These are phyloP conservation scores for Percina caprodes DNA, from an alignment of 2,113 vertebrate genomes.

Conservation along the genomic window DNA sequence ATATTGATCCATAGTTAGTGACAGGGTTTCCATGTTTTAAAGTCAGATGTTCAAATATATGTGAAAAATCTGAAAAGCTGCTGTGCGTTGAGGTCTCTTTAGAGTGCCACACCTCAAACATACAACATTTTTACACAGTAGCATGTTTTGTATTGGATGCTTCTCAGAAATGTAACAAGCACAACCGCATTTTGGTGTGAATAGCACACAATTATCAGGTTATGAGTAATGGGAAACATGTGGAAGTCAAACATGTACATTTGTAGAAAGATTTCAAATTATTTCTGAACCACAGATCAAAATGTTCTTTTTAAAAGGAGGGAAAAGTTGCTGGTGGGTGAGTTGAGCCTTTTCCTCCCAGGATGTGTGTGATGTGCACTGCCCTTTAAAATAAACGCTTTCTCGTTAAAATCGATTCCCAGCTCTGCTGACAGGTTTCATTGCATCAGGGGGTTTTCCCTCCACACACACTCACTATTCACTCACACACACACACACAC, in stretches of 20 bases:
- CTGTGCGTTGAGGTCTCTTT: background rate
- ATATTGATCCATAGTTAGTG: background rate
- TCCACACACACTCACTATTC: background rate
- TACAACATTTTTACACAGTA: background rate
- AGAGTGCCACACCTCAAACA: background rate
- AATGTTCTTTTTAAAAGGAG: background rate
- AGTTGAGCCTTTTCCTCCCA: background rate
- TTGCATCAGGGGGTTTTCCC: slow-evolving; percentile 54
- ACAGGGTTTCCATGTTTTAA: background rate
- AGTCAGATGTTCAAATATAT: background rate
- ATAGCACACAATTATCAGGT: too few relatives aligned
- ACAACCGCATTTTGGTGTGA: background rate
- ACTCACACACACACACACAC: background rate
- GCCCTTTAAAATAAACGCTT: slow-evolving; percentile 25
- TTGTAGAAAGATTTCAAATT: background rate
- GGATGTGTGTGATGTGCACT: slow-evolving; percentile 6
- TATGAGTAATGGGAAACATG: background rate
- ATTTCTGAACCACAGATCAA: background rate
- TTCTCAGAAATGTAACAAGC: background rate
- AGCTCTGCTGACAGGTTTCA: slow-evolving; percentile 63
- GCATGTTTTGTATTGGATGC: background rate
- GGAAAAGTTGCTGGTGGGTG: background rate
- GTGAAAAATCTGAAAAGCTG: background rate
- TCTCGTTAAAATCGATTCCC: slow-evolving; percentile 54
- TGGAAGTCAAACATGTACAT: background rate